Percentiles rank a stretch among this genome's conserved stretches.
Conservation (phyloP, 2,113 vertebrate genomes). For the Proterorhinus semilunaris region DNA sequence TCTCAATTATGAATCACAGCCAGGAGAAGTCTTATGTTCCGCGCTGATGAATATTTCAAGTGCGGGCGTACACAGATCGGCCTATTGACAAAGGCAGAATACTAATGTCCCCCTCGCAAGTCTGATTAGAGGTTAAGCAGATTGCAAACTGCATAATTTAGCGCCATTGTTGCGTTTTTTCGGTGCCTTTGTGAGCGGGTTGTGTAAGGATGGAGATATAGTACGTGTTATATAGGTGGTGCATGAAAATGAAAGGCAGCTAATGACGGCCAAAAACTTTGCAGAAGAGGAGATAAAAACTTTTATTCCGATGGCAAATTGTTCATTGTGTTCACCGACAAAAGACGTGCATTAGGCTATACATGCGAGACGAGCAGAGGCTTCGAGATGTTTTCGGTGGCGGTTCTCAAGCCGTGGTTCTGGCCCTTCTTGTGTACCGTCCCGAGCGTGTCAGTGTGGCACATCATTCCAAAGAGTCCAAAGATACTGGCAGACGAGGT, state of each 20-base stretch:
- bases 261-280: conserved; percentile 35
- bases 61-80: conserved; percentile 79
- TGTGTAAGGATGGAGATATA: conserved; percentile 45
- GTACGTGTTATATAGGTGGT: conserved; percentile 35
- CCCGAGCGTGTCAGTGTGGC: too few relatives aligned
- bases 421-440: too few relatives aligned
- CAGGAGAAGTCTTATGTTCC: conserved; percentile 72
- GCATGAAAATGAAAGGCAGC: conserved; percentile 58
- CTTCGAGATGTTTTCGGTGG: too few relatives aligned
- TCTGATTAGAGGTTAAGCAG: conserved; percentile 81
- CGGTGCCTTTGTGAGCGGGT: conserved; percentile 62
- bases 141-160: conserved; percentile 81
- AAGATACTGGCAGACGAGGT: too few relatives aligned
- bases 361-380: too few relatives aligned
- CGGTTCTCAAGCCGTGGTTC: too few relatives aligned
- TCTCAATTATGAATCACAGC: conserved; percentile 83
- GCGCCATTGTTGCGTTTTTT: conserved; percentile 70
- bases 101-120: conserved; percentile 76
- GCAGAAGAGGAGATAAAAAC: conserved; percentile 1
- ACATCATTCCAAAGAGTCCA: too few relatives aligned
- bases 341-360: conserved; percentile 24
- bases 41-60: conserved; percentile 82
- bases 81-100: conserved; percentile 81
- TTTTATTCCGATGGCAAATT: conserved; percentile 28
- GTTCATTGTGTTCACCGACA: conserved; percentile 44